Conservation (phyloP, 92 coral and sea anemone species). For the Pocillopora meandrina region DNA sequence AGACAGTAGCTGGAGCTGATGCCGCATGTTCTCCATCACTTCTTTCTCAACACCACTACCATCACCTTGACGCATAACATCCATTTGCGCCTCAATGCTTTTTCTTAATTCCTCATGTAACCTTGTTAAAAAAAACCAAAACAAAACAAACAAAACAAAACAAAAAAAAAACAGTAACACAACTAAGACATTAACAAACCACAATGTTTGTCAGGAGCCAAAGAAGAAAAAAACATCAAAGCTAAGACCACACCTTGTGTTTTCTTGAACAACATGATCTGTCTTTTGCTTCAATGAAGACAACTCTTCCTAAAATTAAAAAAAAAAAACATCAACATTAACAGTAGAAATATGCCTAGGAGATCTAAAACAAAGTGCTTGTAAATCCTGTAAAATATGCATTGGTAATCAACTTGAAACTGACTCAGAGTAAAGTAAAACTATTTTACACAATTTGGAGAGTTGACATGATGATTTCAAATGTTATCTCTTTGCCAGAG, state of each 20-base stretch:
- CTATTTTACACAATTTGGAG: too few relatives aligned
- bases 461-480: too few relatives aligned
- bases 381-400: too few relatives aligned
- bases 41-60: constrained; percentile 70
- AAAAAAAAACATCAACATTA: not conserved
- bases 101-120: constrained; percentile 86
- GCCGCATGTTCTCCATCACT: constrained; percentile 87
- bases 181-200: not conserved
- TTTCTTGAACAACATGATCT: constrained; percentile 87
- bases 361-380: too few relatives aligned
- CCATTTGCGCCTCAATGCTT: constrained; percentile 91
- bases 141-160: not conserved
- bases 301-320: constrained; percentile 67
- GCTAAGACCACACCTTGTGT: constrained; percentile 64
- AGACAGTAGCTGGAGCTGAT: constrained; percentile 78
- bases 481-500: too few relatives aligned
- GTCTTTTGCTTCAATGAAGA: constrained; percentile 81
- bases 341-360: not conserved
- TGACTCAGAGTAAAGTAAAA: too few relatives aligned
- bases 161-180: not conserved
- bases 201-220: not conserved
- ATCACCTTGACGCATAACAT: constrained; percentile 63
- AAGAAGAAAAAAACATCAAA: too few relatives aligned
- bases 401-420: too few relatives aligned
- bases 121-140: constrained; percentile 40